These are phyloP conservation scores for Prolemur simus DNA, from an alignment of 2,113 vertebrate species.

Conservation along the genomic window DNA sequence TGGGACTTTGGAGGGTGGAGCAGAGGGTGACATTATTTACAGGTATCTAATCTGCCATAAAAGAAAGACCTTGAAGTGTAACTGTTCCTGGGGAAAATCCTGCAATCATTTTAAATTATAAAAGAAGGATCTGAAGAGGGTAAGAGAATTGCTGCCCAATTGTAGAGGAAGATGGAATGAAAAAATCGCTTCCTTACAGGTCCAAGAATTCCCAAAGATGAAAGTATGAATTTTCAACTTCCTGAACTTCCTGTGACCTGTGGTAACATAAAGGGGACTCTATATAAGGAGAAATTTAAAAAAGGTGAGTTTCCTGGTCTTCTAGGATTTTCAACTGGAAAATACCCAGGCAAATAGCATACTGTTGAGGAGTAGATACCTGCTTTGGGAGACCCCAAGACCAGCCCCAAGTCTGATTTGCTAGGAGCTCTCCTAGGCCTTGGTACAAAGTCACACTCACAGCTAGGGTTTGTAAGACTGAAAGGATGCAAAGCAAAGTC, in stretches of 20 bases:
- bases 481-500: background rate
- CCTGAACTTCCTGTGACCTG: conserved; percentile 12
- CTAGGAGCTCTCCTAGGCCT: background rate
- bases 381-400: background rate
- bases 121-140: background rate
- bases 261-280: background rate
- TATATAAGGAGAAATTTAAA: background rate
- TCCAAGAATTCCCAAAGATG: conserved; percentile 24
- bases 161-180: background rate
- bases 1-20: background rate
- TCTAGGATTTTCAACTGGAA: background rate
- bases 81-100: background rate
- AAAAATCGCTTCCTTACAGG: conserved; percentile 34
- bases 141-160: background rate
- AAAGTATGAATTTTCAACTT: background rate
- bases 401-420: background rate
- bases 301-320: conserved; percentile 13
- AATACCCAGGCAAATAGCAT: background rate
- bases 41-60: background rate
- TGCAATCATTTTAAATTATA: background rate
- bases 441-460: background rate
- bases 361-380: background rate
- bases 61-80: background rate
- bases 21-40: background rate
- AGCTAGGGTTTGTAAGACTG: background rate